Base-by-base conservation (phyloP, 2,888 invertebrate genomes). In the Drosophila fulvimacula region DNA sequence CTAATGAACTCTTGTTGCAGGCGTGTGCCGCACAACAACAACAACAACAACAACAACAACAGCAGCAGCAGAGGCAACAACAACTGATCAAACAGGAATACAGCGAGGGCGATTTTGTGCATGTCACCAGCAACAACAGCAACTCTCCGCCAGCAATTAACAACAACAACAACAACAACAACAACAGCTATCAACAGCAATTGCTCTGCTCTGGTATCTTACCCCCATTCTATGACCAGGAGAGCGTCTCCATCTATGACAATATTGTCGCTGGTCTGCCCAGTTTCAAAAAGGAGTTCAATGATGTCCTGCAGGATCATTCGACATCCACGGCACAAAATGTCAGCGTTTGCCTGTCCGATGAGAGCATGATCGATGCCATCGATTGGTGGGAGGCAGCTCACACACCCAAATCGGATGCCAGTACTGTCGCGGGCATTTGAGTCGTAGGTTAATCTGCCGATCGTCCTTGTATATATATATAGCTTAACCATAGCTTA, bases 331-430 rank as follows among this genome's bases (percentile, higher is more conserved):
- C 36, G 1, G 19, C 49, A 11, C 73, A 76, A 13, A 71, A 79
- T 4, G 79, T 74, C 24, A 72, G 79, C 9, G 91, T 73, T 13
- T 85, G 79, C 21, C 87, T 93, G 2, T 93, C 93, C 38, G 93
- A 93, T 66, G 93, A 93, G 78, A 93, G 93, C 76, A 93, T 94
- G 91, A 93, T 93, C 76, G 93, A 94, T 79, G 93, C 93, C 24
- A 93, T 94, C 75, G 93, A 93, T 56, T 94, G 94, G 94, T 94
- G 94, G 94, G 93, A 94, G 74, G 91, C 48, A 13, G 48, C 91
- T 11, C 91, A 92, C 17, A 92, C 92, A 2, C 92, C 92, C 52
- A 92, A 92, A 73, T 91, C 92, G 3, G 92, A 92, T 71, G 90
- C 88, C 10, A 67, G 77, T 44, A 61, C 69, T 5, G 75, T 76